Evolutionary conservation across 2,888 invertebrate genomes (phyloP), one percentile per base, ranked within the genome.

Genomic region (Drosophila prolongata): DNA sequence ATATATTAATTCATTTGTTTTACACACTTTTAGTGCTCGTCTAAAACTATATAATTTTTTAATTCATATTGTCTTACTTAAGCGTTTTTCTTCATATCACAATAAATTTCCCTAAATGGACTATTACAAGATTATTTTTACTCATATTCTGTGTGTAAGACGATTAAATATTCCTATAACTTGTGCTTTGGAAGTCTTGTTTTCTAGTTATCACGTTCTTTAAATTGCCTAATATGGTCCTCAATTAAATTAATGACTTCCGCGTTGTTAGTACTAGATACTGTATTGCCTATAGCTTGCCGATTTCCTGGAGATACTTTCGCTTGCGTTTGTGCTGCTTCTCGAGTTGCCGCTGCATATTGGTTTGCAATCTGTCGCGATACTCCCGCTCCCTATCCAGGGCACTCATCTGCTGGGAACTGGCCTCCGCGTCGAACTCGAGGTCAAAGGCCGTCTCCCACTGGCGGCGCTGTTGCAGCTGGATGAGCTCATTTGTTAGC

Each of bases 401-500:
- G 30, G 76, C 76, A 2, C 40, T 55, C 6, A 43, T 59, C 49
- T 82, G 73, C 59, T 80, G 75, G 58, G 47, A 44, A 50, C 56
- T 79, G 52, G 77, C 57, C 61, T 65, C 52, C 44, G 50, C 9
- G 10, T 64, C 62, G 35, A 62, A 62, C 49, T 64, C 49, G 14
- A 40, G 62, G 62, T 64, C 62, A 14, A 38, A 54, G 57, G 54
- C 50, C 42, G 56, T n/a, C 49, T 57, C 44, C 85, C 83, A 83
- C 53, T 86, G 81, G 38, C 71, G 74, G 4, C 49, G 56, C 56
- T 67, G 60, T 54, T 67, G 50, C 16, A 37, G 68, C 52, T 57
- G 69, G 53, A 87, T 89, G 71, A 85, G 80, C 69, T 82, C 87
- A 55, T 85, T 73, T 57, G 89, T 89, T 78, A 89, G 71, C 52